phyloP scores from a whole-genome alignment of 2,888 invertebrate genomes.

The Acrobasis repandana region DNA sequence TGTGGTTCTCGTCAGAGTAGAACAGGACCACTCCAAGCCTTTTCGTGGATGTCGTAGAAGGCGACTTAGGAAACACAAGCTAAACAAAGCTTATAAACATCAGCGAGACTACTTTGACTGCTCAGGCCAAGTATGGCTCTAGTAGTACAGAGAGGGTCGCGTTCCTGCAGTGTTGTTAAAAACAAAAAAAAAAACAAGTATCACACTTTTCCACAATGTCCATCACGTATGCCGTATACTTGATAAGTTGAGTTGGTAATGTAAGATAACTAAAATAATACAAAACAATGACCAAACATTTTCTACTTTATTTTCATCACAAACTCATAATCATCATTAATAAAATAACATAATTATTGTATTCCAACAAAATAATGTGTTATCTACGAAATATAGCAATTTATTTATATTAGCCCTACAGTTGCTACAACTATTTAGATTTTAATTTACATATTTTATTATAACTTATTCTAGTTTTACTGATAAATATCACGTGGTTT shows the following conservation, averaged over 20 bases:
- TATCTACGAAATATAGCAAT: constrained; percentile 54
- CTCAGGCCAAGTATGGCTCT: too few relatives aligned
- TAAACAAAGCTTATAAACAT: too few relatives aligned
- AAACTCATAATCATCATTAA: constrained; percentile 59
- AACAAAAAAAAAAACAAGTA: too few relatives aligned
- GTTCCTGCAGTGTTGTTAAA: too few relatives aligned
- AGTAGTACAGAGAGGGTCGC: too few relatives aligned
- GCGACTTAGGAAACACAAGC: too few relatives aligned
- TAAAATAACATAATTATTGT: constrained; percentile 55
- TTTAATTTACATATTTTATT: constrained; percentile 63
- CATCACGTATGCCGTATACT: neutral
- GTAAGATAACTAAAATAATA: constrained; percentile 27
- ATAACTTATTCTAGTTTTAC: constrained; percentile 60
- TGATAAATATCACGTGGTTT: constrained; percentile 77
- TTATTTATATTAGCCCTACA: constrained; percentile 55
- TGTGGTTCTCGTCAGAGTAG: too few relatives aligned
- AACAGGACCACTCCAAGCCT: too few relatives aligned
- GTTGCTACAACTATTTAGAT: constrained; percentile 45
- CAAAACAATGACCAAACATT: constrained; percentile 58
- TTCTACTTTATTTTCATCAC: constrained; percentile 73
- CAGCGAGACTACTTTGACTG: too few relatives aligned
- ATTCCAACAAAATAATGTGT: constrained; percentile 48
- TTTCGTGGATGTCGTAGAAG: too few relatives aligned
- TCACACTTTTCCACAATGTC: too few relatives aligned
- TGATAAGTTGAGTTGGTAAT: neutral